These are phyloP conservation scores for Heliconius hewitsoni DNA, from an alignment of 1,140 invertebrate genomes.

Conservation along the genomic window DNA sequence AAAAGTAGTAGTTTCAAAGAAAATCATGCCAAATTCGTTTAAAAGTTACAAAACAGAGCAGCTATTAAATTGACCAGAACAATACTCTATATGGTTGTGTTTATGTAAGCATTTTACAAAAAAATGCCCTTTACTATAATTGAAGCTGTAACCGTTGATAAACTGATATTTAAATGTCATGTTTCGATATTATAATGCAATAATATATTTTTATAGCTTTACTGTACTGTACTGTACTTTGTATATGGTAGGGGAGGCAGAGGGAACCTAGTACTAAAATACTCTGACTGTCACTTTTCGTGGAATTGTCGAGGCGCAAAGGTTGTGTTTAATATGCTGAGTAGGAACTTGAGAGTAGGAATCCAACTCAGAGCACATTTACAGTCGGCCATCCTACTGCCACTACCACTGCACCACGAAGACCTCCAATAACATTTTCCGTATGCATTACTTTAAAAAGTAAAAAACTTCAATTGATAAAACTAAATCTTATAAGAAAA, in stretches of 20 bases:
- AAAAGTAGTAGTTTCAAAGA: neutral
- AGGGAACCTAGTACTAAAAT: no score
- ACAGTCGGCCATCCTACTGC: no score
- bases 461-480: neutral
- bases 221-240: no score
- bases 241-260: no score
- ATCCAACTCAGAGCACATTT: no score
- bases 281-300: no score
- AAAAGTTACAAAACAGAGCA: neutral
- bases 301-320: no score
- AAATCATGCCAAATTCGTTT: no score
- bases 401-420: no score
- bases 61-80: neutral
- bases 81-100: neutral
- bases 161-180: constrained; percentile 7
- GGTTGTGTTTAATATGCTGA: no score
- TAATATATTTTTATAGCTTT: neutral
- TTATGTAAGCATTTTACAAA: neutral
- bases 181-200: neutral
- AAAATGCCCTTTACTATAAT: neutral
- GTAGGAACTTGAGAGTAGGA: no score
- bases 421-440: no score
- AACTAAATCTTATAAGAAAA: constrained; percentile 9
- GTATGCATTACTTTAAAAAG: neutral
- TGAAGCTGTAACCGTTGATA: neutral